Evolutionary conservation across 1,140 invertebrate species (phyloP).

Genomic region (Branchinecta lynchi): DNA sequence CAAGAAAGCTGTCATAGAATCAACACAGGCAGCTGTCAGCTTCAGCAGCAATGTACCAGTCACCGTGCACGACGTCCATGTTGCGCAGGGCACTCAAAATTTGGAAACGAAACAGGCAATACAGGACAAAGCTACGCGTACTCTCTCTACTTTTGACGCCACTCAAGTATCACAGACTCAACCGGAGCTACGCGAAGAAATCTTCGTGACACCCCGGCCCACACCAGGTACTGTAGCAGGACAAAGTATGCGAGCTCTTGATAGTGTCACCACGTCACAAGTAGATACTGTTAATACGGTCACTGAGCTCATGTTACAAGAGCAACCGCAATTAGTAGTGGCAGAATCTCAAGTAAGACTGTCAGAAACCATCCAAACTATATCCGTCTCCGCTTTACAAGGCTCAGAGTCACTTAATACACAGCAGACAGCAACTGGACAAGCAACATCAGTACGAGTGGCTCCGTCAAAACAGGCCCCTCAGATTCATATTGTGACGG

Average conservation of each 20-base stretch:
- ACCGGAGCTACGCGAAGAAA: background rate
- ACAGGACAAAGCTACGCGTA: background rate
- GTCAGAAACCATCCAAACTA: background rate
- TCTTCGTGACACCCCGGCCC: background rate
- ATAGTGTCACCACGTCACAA: background rate
- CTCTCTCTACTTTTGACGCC: background rate
- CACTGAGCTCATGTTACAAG: background rate
- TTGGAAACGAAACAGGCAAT: background rate
- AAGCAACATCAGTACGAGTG: slow-evolving; percentile 12
- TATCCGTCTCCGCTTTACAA: background rate
- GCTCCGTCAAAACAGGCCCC: no score
- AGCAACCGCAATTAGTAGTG: background rate
- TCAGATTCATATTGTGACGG: no score
- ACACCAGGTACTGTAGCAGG: background rate
- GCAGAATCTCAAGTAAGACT: background rate
- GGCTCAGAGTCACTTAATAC: slow-evolving; percentile 37
- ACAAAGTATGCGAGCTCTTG: background rate
- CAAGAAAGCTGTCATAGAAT: background rate
- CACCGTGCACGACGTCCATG: background rate
- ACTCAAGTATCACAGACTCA: background rate
- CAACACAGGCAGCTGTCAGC: background rate
- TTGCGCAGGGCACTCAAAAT: background rate
- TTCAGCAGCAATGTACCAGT: background rate
- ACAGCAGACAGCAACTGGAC: slow-evolving; percentile 51
- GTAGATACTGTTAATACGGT: background rate